phyloP scores from a whole-genome alignment of 2,113 vertebrate species.

The Acanthisitta chloris region DNA sequence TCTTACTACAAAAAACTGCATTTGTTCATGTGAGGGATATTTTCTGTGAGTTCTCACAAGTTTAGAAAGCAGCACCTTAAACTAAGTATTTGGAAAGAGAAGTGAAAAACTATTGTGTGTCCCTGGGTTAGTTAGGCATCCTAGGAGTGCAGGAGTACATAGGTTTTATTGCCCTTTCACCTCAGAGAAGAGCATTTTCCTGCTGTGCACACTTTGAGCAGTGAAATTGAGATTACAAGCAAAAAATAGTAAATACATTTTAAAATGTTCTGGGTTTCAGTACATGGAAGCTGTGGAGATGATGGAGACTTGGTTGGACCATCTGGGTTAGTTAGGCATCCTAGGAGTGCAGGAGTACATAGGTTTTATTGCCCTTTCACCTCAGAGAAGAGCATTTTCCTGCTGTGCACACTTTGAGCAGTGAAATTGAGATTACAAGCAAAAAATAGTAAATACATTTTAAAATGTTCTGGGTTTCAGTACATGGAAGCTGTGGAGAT shows the following conservation, averaged over 20 bases:
- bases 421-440: neutral
- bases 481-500: neutral
- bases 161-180: neutral
- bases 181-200: neutral
- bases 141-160: neutral
- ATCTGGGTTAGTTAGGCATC: neutral
- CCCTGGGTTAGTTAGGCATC: neutral
- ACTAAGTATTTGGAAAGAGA: neutral
- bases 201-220: neutral
- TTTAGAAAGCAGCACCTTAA: neutral
- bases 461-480: neutral
- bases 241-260: neutral
- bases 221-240: neutral
- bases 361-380: neutral
- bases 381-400: neutral
- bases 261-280: neutral
- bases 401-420: neutral
- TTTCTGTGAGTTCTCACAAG: neutral
- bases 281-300: neutral
- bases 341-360: neutral
- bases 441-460: neutral
- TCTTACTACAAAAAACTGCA: neutral
- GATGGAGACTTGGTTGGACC: neutral
- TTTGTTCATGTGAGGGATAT: neutral
- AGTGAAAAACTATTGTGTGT: neutral